Evolutionary conservation across 2,113 vertebrate species (phyloP), one percentile per base, ranked within the genome.

Genomic region (Oxygymnocypris stewartii): DNA sequence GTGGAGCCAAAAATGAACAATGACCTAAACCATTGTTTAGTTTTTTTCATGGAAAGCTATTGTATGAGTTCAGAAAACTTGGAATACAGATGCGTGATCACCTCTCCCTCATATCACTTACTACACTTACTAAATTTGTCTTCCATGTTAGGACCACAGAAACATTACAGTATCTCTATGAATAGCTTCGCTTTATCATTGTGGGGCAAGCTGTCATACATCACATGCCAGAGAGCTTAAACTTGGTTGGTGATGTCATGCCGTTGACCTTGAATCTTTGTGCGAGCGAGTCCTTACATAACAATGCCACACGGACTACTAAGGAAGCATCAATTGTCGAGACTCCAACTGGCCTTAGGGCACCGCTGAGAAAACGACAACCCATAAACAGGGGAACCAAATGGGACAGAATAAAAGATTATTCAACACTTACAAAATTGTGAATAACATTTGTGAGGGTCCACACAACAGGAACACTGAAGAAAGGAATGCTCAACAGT

Each of bases 381-480:
- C 13, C 57, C 49, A 69, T 40, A 63, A 9, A 87, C 20, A n/a
- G 16, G 20, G 10, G 23, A 67, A 51, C 7, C 35, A 12, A 65
- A 77, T 3, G 7, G 31, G 4, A n/a, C 7, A 40, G n/a, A 6
- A 76, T 42, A 78, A 78, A 7, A 6, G 51, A 14, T 37, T 59
- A 23, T 40, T 84, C 44, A 49, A 54, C 63, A 94, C 96, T 97
- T 92, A 99, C 98, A 95, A 99, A 95, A 92, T 99, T 99, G 95
- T 99, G 98, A 91, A 99, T 98, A 87, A 99, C 94, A 69, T 99
- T 99, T 20, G 98, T 99, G 87, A 99, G 94, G 57, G 98, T 99
- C 97, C 98, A 99, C 61, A 97, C 98, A 3, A 99, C 93, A 1
- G 97, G 96, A 85, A 99, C 97, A 31, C 96, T 99, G 91, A 97